A percentile compares a stretch with the other conserved stretches of the same genome.
Conservation (phyloP, 2,113 vertebrate species). For the Notothenia rossii region DNA sequence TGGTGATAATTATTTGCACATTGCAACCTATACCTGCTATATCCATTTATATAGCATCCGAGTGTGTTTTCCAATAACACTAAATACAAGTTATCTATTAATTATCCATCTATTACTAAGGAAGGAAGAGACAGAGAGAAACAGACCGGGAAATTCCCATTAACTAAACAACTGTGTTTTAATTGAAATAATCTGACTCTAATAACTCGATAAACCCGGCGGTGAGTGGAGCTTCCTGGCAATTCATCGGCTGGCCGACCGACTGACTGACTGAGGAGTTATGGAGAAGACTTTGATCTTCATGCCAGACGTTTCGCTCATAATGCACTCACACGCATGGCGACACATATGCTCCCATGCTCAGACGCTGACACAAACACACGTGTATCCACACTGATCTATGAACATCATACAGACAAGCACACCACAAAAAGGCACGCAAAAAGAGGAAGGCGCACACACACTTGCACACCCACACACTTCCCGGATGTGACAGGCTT, state of each 20-base stretch:
- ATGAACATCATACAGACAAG: slow-evolving; percentile 13
- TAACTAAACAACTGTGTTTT: slow-evolving; percentile 54
- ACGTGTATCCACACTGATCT: slow-evolving; percentile 15
- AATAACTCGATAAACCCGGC: slow-evolving; percentile 61
- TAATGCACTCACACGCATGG: slow-evolving; percentile 59
- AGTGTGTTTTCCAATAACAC: not conserved
- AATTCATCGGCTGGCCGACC: slow-evolving; percentile 47
- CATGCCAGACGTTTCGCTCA: slow-evolving; percentile 67
- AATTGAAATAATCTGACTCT: slow-evolving; percentile 70
- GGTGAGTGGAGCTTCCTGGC: slow-evolving; percentile 68
- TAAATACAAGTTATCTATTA: too few species aligned
- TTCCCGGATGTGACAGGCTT: slow-evolving; percentile 57
- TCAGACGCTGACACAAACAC: slow-evolving; percentile 57
- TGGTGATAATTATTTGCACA: not conserved
- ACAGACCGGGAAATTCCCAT: slow-evolving; percentile 21
- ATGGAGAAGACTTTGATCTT: slow-evolving; percentile 75
- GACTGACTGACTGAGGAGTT: slow-evolving; percentile 59
- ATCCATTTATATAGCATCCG: not conserved
- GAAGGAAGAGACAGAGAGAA: not conserved
- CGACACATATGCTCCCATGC: slow-evolving; percentile 58
- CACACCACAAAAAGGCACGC: slow-evolving; percentile 13
- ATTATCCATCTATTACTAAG: not conserved
- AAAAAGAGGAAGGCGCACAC: slow-evolving; percentile 10
- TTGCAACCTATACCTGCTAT: not conserved
- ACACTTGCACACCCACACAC: not conserved